Conservation (phyloP, 2,113 vertebrate genomes). For the Eudyptes chrysolophus region DNA sequence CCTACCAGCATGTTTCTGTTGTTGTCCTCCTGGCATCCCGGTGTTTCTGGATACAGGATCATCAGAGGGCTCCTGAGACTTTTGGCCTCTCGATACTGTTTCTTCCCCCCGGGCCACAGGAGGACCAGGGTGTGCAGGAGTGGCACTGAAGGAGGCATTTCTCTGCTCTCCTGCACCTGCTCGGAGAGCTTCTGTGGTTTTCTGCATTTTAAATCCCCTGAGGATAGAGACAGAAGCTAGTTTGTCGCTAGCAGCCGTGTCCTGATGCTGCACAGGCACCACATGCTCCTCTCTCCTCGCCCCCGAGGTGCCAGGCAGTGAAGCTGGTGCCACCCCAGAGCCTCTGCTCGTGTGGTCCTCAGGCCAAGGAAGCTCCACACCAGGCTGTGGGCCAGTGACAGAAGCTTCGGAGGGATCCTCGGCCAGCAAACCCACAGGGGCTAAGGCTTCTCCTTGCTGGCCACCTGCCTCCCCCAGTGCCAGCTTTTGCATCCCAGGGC, state of each 20-base stretch:
- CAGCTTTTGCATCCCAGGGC: neutral
- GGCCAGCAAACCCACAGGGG: rapidly evolving
- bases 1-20: neutral
- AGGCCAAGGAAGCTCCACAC: neutral
- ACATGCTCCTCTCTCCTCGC: rapidly evolving
- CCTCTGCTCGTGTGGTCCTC: neutral
- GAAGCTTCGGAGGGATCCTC: neutral
- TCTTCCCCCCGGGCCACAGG: rapidly evolving
- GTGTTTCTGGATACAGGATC: neutral
- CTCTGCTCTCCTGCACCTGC: neutral
- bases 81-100: neutral
- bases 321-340: neutral
- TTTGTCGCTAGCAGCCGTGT: neutral
- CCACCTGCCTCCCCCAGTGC: neutral
- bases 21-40: neutral
- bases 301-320: neutral
- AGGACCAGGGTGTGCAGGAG: neutral
- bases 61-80: neutral
- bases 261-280: neutral
- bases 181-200: neutral
- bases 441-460: neutral
- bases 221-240: neutral
- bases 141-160: neutral
- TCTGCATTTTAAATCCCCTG: neutral
- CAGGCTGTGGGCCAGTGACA: neutral